Evolutionary conservation across 2,888 invertebrate genomes (phyloP).

Genomic region (Dioctria rufipes): DNA sequence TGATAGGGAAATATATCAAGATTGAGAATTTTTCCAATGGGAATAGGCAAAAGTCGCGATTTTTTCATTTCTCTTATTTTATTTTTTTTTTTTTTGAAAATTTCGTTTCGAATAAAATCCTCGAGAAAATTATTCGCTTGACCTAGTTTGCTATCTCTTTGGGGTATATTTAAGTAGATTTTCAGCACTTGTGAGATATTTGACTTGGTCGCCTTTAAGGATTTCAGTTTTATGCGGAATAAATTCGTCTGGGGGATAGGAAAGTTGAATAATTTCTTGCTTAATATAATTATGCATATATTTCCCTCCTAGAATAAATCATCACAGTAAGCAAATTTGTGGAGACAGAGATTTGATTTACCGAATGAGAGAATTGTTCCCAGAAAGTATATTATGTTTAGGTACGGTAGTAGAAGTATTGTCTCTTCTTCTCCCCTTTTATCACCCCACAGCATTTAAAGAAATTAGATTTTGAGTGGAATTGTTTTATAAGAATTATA

Average conservation of each 20-base stretch:
- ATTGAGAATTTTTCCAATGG: neutral
- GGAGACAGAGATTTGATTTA: too few relatives aligned
- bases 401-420: too few relatives aligned
- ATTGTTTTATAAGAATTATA: too few relatives aligned
- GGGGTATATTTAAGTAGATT: slow-evolving; percentile 41
- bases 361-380: too few relatives aligned
- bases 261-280: neutral
- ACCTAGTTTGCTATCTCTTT: slow-evolving; percentile 29
- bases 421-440: too few relatives aligned
- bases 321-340: too few relatives aligned
- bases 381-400: too few relatives aligned
- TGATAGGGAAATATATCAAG: neutral
- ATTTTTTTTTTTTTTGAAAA: neutral
- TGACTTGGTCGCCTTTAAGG: slow-evolving; percentile 36
- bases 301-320: too few relatives aligned
- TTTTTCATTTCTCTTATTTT: neutral
- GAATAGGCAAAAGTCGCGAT: neutral
- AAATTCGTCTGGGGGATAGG: slow-evolving; percentile 20
- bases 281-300: too few relatives aligned
- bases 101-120: slow-evolving; percentile 19
- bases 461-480: too few relatives aligned
- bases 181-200: slow-evolving; percentile 26
- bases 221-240: slow-evolving; percentile 40
- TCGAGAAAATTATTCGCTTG: slow-evolving; percentile 25
- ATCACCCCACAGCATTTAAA: too few relatives aligned